Conservation (phyloP, 2,888 invertebrate species). For the Trichogramma dendrolimi region DNA sequence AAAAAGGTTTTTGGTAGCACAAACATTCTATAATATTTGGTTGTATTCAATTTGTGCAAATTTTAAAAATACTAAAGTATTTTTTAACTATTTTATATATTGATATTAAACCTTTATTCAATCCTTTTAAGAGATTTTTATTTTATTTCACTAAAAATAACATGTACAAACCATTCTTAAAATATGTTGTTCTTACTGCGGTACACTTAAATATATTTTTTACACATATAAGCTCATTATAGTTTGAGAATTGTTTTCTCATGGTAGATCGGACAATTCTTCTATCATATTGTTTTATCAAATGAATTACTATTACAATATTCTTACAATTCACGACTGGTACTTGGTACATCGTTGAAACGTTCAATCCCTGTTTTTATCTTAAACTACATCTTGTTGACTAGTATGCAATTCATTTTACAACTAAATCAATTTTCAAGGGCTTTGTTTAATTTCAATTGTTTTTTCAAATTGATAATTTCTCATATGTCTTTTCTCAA, state of each 20-base stretch:
- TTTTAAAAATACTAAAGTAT: no score
- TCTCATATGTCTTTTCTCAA: no score
- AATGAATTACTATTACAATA: slow-evolving; percentile 25
- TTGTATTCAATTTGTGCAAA: no score
- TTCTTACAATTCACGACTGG: slow-evolving; percentile 29
- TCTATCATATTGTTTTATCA: slow-evolving; percentile 24
- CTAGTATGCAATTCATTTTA: slow-evolving; percentile 41
- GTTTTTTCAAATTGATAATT: no score
- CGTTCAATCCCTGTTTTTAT: slow-evolving; percentile 43
- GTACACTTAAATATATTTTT: slow-evolving; percentile 51
- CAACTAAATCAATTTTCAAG: no score
- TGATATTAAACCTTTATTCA: background rate
- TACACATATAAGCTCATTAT: slow-evolving; percentile 52
- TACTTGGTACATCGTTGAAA: slow-evolving; percentile 34
- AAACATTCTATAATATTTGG: no score
- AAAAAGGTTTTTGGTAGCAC: no score
- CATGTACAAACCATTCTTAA: slow-evolving; percentile 36
- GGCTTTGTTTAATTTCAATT: no score
- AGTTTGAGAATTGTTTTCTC: slow-evolving; percentile 44
- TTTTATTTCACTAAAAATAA: slow-evolving; percentile 24
- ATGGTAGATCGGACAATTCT: slow-evolving; percentile 31
- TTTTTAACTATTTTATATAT: no score
- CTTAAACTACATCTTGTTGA: slow-evolving; percentile 43
- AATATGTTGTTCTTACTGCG: slow-evolving; percentile 47
- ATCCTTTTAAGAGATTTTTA: slow-evolving; percentile 4